Percentiles rank a stretch among this genome's conserved stretches.
phyloP scores from a whole-genome alignment of 2,113 vertebrate species.

The Leptobrachium leishanense region DNA sequence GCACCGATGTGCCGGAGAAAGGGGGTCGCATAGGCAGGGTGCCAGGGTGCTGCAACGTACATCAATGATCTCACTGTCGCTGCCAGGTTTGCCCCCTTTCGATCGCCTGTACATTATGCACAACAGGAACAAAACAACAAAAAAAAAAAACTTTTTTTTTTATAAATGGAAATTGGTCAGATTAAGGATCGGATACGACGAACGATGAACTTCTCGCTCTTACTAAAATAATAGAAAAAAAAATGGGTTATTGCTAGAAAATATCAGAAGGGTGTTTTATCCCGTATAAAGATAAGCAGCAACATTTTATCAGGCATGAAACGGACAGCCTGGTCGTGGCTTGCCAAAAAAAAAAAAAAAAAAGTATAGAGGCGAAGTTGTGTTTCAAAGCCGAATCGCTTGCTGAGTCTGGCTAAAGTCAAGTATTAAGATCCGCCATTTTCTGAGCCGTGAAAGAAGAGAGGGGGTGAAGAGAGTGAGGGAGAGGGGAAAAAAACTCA shows the following conservation, averaged over 20 bases:
- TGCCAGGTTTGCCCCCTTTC: constrained; percentile 64
- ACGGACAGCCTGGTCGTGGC: constrained; percentile 77
- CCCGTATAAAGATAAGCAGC: constrained; percentile 70
- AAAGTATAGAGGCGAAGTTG: constrained; percentile 74
- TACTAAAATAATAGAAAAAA: background rate
- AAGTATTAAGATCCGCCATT: constrained; percentile 86
- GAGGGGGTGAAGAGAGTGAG: constrained; percentile 48
- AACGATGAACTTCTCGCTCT: constrained; percentile 12
- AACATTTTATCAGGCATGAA: constrained; percentile 75
- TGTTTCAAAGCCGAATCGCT: constrained; percentile 77
- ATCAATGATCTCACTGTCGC: constrained; percentile 74
- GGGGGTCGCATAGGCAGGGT: constrained; percentile 70
- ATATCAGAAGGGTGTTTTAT: constrained; percentile 57
- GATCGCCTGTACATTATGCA: constrained; percentile 66
- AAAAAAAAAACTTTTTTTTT: constrained; percentile 59
- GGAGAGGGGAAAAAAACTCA: constrained; percentile 61
- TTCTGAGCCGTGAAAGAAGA: constrained; percentile 79
- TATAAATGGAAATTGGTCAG: constrained; percentile 45
- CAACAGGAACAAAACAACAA: constrained; percentile 43
- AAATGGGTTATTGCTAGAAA: constrained; percentile 63
- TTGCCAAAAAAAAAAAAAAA: constrained; percentile 69
- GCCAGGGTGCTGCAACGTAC: constrained; percentile 80
- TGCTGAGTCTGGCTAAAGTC: constrained; percentile 79
- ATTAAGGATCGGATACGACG: constrained; percentile 51
- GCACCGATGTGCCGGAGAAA: constrained; percentile 70